Evolutionary conservation across 2,888 invertebrate genomes (phyloP), one percentile per base, ranked within the genome.

Genomic region (Melinaea menophilus): DNA sequence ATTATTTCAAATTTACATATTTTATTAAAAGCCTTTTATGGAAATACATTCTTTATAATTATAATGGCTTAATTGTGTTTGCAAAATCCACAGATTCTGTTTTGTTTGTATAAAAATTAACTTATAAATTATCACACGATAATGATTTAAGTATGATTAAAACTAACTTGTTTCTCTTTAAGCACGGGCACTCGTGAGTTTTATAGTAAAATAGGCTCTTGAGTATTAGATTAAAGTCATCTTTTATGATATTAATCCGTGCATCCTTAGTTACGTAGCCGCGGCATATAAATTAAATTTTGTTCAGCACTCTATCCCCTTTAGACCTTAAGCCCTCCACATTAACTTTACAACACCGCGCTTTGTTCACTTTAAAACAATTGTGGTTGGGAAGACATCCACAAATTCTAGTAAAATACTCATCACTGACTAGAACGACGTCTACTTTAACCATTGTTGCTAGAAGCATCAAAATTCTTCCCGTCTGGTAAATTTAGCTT

Each of bases 401-500:
- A 71, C 72, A 74, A 81, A 79, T 79, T 79, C 76, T 77, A 74
- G 76, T 82, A 79, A 79, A 84, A 81, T 78, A 80, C 82, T 82
- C 80, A 82, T 80, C 77, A 69, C 72, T 69, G 61, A 62, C 69
- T 67, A 64, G 62, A 74, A 78, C 77, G 80, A 79, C 78, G 79
- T 79, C 77, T 79, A 73, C 75, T 73, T 71, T 71, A 71, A 71
- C 80, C 73, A 83, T 82, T 83, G 81, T 82, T 79, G 78, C 75
- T 78, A 71, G 76, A 69, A 72, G 77, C 81, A 77, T 81, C 81
- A 79, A 82, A 83, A 84, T 82, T 85, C 84, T 81, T 84, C 76
- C 75, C 76, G 81, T 79, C 82, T 80, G 82, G 81, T 81, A 84
- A 82, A 80, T 84, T 80, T 69, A 75, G 78, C 80, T 80, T 83